Conservation (phyloP, 2,888 invertebrate species). For the Drosophila acutilabella region DNA sequence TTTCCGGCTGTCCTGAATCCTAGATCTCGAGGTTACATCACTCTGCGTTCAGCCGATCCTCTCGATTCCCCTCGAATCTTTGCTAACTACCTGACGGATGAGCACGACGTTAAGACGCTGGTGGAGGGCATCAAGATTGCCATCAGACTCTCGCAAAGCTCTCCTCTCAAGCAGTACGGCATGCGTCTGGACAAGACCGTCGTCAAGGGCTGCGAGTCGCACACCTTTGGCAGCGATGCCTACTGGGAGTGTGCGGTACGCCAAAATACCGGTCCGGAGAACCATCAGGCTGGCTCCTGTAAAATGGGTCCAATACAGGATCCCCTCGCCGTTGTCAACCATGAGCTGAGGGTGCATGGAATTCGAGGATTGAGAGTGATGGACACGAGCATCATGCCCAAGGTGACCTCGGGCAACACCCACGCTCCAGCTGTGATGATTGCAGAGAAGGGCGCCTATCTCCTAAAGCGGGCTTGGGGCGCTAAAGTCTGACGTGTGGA, state of each 20-base stretch:
- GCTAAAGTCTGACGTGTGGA: slow-evolving; percentile 83
- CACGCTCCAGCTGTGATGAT: slow-evolving; percentile 93
- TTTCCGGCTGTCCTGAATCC: slow-evolving; percentile 94
- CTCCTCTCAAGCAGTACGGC: slow-evolving; percentile 89
- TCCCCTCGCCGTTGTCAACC: slow-evolving; percentile 91
- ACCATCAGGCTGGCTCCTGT: slow-evolving; percentile 93
- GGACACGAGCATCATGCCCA: slow-evolving; percentile 93
- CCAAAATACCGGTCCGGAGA: slow-evolving; percentile 91
- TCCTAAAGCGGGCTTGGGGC: slow-evolving; percentile 85
- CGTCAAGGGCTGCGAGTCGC: slow-evolving; percentile 90
- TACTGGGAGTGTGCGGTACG: slow-evolving; percentile 91
- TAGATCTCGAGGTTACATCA: slow-evolving; percentile 92
- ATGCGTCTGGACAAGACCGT: slow-evolving; percentile 91
- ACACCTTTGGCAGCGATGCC: slow-evolving; percentile 90
- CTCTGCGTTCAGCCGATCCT: slow-evolving; percentile 91
- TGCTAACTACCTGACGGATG: slow-evolving; percentile 89
- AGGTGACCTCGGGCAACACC: slow-evolving; percentile 91
- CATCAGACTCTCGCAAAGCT: slow-evolving; percentile 89
- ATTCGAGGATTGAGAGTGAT: slow-evolving; percentile 89
- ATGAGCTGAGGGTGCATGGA: slow-evolving; percentile 88
- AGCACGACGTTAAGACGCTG: slow-evolving; percentile 90
- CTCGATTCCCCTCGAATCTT: slow-evolving; percentile 93
- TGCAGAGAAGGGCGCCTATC: slow-evolving; percentile 88
- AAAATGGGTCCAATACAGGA: slow-evolving; percentile 92
- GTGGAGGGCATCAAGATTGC: slow-evolving; percentile 94